Base-by-base conservation (phyloP, 2,797 vertebrate genomes). In the Scleropages formosus region DNA sequence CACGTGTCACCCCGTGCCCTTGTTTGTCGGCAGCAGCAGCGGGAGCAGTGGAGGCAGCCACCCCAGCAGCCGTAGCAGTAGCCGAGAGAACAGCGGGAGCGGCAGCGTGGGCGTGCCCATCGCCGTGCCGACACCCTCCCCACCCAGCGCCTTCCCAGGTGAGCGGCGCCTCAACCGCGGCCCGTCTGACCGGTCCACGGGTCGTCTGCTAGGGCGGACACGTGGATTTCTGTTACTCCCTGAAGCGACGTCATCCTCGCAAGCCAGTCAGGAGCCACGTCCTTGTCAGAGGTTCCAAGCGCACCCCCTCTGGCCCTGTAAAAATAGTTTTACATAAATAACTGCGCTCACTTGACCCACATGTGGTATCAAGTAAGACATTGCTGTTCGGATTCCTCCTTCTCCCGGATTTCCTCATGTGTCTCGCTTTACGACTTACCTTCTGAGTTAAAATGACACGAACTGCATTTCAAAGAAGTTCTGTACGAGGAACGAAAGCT, bases 1-100 rank as follows among this genome's bases (percentile, higher is more conserved):
- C 46, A 66, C 70, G 47, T 53, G 47, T 70, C 68, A 70, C 8
- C 53, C 68, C n/a, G 10, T 70, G 9, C 49, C 47, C 49, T 56
- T 81, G 78, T 65, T 71, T 58, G 58, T 20, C 9, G 16, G 31
- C 75, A 72, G 70, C 46, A 93, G 87, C 86, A 98, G 95, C 85
- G 96, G 96, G 39, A 96, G 96, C 84, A 98, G 96, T 65, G 96
- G 95, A 20, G 95, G 95, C 77, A 95, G 96, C 53, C 94, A 96
- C 79, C 95, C 95, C 81, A 96, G 95, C 39, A 96, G 95, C 64
- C 91, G 93, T 69, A 95, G 95, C 90, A 95, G 95, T 88, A 96
- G 95, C 81, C 91, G 94, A 59, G 95, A 95, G 85, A 96, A 96
- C 88, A 95, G 94, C 51, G 95, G 95, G 58, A 95, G 94, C 80